Percentiles rank a stretch among this genome's conserved stretches.
phyloP scores from a whole-genome alignment of 2,113 vertebrate species.

The Montifringilla adamsi region DNA sequence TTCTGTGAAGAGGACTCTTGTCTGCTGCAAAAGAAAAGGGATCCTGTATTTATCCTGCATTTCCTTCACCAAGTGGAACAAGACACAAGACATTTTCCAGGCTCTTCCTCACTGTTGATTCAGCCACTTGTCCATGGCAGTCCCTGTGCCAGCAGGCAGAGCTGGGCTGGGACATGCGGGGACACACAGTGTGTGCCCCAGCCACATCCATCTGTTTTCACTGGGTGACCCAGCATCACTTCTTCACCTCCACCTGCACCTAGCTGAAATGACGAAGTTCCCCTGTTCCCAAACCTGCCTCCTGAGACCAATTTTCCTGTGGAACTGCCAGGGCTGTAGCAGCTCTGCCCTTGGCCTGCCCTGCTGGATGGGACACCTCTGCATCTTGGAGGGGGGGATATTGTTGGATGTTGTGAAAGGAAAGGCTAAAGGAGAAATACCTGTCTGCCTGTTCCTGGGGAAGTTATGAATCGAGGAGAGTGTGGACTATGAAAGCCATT shows the following conservation, averaged over 20 bases:
- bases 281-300: neutral
- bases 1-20: neutral
- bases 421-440: neutral
- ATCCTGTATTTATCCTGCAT: neutral
- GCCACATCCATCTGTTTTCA: neutral
- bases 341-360: neutral
- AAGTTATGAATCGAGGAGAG: neutral
- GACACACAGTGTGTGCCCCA: rapidly evolving
- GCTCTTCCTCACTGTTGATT: neutral
- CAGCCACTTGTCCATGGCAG: neutral
- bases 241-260: neutral
- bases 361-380: neutral
- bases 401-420: neutral
- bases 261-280: neutral
- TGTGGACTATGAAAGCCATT: neutral
- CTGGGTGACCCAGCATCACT: neutral
- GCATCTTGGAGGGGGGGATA: neutral
- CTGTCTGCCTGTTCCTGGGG: neutral
- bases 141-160: neutral
- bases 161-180: neutral
- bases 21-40: neutral
- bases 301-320: neutral
- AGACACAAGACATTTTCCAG: neutral
- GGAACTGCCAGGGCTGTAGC: neutral
- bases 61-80: neutral